Evolutionary conservation across 2,797 vertebrate genomes (phyloP).

Genomic region (Trachops cirrhosus): DNA sequence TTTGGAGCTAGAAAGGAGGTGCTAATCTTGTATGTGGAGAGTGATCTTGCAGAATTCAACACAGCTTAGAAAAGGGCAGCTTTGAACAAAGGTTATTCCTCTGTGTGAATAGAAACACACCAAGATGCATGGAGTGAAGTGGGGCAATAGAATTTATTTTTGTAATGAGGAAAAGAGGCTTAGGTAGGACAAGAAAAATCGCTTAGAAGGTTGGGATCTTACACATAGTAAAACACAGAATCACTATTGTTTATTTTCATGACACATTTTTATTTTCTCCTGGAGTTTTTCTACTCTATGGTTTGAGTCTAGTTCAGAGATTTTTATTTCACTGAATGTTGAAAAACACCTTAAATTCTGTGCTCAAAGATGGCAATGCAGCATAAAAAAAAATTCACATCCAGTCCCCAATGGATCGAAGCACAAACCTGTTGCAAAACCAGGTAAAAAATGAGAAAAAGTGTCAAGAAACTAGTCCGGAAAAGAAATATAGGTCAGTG

Average conservation of each 20-base stretch:
- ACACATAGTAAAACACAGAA: background rate
- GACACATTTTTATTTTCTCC: background rate
- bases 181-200: background rate
- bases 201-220: background rate
- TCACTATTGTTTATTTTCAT: background rate
- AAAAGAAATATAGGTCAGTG: background rate
- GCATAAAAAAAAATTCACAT: background rate
- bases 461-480: background rate
- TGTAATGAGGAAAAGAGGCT: background rate
- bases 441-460: background rate
- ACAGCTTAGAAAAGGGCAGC: constrained; percentile 38
- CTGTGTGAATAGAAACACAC: background rate
- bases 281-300: background rate
- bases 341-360: background rate
- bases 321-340: background rate
- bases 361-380: background rate
- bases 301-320: background rate
- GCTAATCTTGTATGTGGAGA: constrained; percentile 51
- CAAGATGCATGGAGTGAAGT: background rate
- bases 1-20: constrained; percentile 63
- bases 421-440: constrained; percentile 33
- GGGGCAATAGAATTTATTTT: background rate
- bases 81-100: constrained; percentile 66
- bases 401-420: background rate
- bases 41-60: constrained; percentile 62